Evolutionary conservation across 2,797 vertebrate species (phyloP), one percentile per base, ranked within the genome.

Genomic region (Mionectes olivaceus): DNA sequence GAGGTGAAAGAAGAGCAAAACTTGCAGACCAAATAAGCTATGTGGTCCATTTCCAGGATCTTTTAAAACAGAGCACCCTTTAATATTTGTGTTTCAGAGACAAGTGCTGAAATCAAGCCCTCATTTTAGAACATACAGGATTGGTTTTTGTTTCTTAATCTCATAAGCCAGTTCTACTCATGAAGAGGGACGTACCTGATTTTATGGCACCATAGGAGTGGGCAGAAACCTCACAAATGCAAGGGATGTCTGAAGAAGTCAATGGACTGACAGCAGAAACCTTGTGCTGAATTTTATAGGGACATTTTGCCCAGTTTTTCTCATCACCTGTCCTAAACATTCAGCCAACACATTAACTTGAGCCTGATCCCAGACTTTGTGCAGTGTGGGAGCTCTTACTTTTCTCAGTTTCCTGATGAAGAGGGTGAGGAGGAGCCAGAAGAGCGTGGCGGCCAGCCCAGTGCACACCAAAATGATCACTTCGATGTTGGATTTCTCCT

Each of bases 351-450:
- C 14, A 9, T 8, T 70, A 41, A 19, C 33, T 11, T 13, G 77
- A 8, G 71, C 25, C 74, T 35, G 8, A 1, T 19, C 10, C 47
- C 55, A 65, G 70, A 8, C 49, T 37, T 5, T 12, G 57, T 17
- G 60, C 47, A 32, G 4, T 12, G 0, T 2, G 10, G n/a, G 50
- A 68, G 28, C 23, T 49, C 57, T 98, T 97, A 99, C 99, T 98
- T 99, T 99, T 93, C 98, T 98, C 19, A 99, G 97, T 85, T 99
- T 99, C 78, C 99, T 98, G 60, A 99, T 99, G 95, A 99, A 99
- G 21, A 99, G 98, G 67, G 99, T 99, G 37, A 99, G 98, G 93
- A 99, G 99, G 52, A 99, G 98, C 99, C 99, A 99, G 96, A 99
- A 99, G 96, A 99, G 99, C 0, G 99, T 99, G 37, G 99, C 99